Conservation (phyloP, 1,140 invertebrate species). For the Patella vulgata region DNA sequence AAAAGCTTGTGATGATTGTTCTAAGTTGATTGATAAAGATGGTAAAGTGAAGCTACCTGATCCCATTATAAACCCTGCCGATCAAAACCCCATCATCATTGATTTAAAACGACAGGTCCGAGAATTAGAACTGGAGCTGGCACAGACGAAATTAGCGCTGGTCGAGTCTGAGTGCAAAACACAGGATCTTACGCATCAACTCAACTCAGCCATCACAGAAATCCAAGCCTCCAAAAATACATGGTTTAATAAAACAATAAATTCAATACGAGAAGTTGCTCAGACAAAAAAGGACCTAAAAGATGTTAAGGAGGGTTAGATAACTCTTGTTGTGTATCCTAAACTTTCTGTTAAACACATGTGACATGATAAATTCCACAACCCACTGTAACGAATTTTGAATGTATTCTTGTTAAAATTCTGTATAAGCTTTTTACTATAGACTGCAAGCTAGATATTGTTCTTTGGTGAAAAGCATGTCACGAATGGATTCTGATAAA, state of each 20-base stretch:
- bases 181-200: conserved; percentile 91
- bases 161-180: conserved; percentile 96
- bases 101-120: conserved; percentile 73
- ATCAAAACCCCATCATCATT: conserved; percentile 48
- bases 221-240: conserved; percentile 80
- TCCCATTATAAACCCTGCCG: conserved; percentile 39
- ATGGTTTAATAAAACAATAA: conserved; percentile 91
- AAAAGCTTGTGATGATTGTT: conserved; percentile 48
- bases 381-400: too few species aligned
- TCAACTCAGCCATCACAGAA: conserved; percentile 84
- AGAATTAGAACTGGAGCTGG: conserved; percentile 93
- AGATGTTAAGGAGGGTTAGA: conserved; percentile 29
- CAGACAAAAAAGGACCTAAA: conserved; percentile 50
- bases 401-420: too few species aligned
- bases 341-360: too few species aligned
- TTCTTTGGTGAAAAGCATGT: too few species aligned
- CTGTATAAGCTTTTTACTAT: too few species aligned
- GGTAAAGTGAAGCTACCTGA: conserved; percentile 52
- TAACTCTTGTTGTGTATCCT: too few species aligned
- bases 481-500: too few species aligned
- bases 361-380: too few species aligned
- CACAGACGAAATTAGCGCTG: conserved; percentile 94
- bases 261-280: conserved; percentile 75
- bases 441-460: too few species aligned
- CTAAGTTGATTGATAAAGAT: conserved; percentile 53